Base-by-base conservation (phyloP, 2,888 invertebrate species). In the Yponomeuta cagnagella region DNA sequence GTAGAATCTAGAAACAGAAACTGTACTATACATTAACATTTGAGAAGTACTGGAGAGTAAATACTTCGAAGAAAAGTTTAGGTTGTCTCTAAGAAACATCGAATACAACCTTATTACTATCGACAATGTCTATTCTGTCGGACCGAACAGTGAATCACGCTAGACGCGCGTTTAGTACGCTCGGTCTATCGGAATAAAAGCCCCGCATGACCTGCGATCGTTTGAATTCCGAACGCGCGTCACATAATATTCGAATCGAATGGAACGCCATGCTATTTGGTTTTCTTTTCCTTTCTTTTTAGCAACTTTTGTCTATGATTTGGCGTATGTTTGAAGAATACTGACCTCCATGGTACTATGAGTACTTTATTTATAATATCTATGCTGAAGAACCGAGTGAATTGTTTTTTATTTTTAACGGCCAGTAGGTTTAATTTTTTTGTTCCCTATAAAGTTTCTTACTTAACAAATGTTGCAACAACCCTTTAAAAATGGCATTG, bases 141-240 rank as follows among this genome's bases (percentile, higher is more conserved):
- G 3, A 33, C 10, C 30, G 33, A 75, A 79, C 78, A 83, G 79
- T 82, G 81, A 82, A 84, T 84, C 83, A 85, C 81, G 80, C 79
- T 76, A 78, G 77, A 75, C 80, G 78, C 78, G 77, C 77, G 77
- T 48, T 80, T 77, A 75, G 76, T 76, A 76, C 84, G 85, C 86
- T 84, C 76, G 82, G 81, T 85, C 83, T 83, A 86, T 82, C 79
- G 85, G 87, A 87, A 87, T 87, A 86, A 87, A 85, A 82, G 84
- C 79, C 72, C 76, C 77, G 79, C 84, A 83, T 83, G 83, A 82
- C 84, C 84, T 83, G 78, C 78, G 80, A 77, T 78, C 77, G 78
- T 77, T 77, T 77, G 77, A 78, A 82, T 79, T 77, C 74, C 72
- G 73, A 77, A 77, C 75, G 74, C 75, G 73, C 48, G 63, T 69